Evolutionary conservation across 2,113 vertebrate species (phyloP).

Genomic region (Diadophis punctatus): DNA sequence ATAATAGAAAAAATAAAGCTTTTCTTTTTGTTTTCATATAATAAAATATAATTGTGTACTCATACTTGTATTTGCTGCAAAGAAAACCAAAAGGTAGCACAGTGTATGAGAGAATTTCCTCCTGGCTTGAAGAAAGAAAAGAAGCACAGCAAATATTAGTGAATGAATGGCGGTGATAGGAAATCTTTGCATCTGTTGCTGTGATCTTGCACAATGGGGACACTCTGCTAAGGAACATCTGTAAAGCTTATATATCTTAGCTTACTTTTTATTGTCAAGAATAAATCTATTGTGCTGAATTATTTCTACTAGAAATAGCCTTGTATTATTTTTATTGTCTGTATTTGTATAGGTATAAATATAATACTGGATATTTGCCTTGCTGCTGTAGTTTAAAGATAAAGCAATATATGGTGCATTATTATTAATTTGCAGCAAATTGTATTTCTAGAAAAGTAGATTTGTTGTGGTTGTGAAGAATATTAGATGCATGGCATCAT

Average conservation of each 20-base stretch:
- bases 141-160: background rate
- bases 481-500: no score
- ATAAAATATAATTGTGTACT: background rate
- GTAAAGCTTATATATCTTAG: no score
- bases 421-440: background rate
- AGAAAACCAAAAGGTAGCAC: background rate
- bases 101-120: background rate
- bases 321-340: background rate
- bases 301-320: background rate
- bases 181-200: background rate
- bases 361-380: background rate
- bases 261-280: background rate
- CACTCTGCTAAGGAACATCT: no score
- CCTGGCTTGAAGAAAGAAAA: background rate
- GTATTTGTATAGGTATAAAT: no score
- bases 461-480: background rate
- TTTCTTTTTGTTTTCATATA: background rate
- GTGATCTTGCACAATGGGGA: background rate
- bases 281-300: background rate
- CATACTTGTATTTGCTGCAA: no score
- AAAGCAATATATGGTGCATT: background rate
- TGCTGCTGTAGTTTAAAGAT: background rate
- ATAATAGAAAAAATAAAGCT: background rate
- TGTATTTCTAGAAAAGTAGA: background rate
- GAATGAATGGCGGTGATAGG: no score